Evolutionary conservation across 1,140 invertebrate species (phyloP).

Genomic region (Helicorthomorpha holstii): DNA sequence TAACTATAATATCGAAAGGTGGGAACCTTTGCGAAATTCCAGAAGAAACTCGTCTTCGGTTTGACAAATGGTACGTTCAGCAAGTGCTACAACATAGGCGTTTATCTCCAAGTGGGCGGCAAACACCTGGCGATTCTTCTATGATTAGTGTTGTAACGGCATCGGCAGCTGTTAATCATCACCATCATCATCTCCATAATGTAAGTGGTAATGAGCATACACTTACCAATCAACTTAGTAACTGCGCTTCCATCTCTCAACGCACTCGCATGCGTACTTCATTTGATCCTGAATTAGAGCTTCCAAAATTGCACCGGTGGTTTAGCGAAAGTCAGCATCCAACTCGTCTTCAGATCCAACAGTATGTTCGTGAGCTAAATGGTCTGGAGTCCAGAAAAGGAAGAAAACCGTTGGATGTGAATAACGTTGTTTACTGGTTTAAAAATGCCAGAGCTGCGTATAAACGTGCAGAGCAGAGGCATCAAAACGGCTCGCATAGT

Average conservation of each 20-base stretch:
- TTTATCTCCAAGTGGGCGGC: conserved; percentile 9
- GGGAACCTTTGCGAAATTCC: conserved; percentile 19
- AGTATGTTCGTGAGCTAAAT: conserved; percentile 85
- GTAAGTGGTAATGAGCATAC: no score
- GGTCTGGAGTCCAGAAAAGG: conserved; percentile 75
- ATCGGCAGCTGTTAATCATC: neutral
- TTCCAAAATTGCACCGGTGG: conserved; percentile 84
- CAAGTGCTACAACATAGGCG: conserved; percentile 20
- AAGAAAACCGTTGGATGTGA: conserved; percentile 81
- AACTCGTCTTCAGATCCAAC: conserved; percentile 54
- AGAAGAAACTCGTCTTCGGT: conserved; percentile 22
- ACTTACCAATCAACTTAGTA: no score
- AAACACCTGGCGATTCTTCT: neutral
- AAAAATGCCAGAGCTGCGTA: conserved; percentile 93
- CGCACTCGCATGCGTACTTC: conserved; percentile 82
- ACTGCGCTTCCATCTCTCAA: conserved; percentile 38
- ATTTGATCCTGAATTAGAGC: conserved; percentile 86
- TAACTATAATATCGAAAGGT: conserved; percentile 19
- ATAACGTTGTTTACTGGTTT: conserved; percentile 98
- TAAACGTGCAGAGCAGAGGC: conserved; percentile 40
- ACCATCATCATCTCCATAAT: conserved; percentile 10
- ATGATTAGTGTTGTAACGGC: neutral
- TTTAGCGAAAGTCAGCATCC: conserved; percentile 85
- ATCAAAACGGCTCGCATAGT: conserved; percentile 12
- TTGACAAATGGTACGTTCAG: conserved; percentile 28